phyloP scores from a whole-genome alignment of 2,888 invertebrate genomes.

The Steinernema hermaphroditum region DNA sequence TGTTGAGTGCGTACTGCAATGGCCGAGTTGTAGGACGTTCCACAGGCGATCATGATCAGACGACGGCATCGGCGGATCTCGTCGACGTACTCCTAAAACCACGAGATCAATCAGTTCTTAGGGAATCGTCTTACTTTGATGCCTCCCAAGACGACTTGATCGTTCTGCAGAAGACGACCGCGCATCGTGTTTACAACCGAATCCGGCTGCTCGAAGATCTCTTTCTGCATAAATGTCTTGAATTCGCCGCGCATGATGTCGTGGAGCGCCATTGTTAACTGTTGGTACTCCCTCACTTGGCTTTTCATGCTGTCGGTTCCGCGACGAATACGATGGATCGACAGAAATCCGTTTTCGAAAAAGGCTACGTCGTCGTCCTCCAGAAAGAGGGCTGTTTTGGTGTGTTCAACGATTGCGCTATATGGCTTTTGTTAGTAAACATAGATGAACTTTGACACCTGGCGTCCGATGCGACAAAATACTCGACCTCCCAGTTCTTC shows the following conservation, averaged over 20 bases:
- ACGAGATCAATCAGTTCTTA: no score
- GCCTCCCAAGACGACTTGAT: conserved; percentile 87
- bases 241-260: conserved; percentile 98
- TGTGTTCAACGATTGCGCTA: conserved; percentile 98
- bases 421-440: no score
- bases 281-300: conserved; percentile 75
- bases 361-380: conserved; percentile 80
- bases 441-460: no score
- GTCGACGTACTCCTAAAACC: conserved; percentile 81
- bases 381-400: conserved; percentile 96
- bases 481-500: conserved; percentile 78
- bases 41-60: conserved; percentile 92
- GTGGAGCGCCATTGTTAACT: conserved; percentile 94
- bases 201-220: conserved; percentile 99
- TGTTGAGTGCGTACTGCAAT: conserved; percentile 74
- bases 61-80: conserved; percentile 93
- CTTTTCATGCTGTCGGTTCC: conserved; percentile 74
- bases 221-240: conserved; percentile 99
- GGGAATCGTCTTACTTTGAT: no score
- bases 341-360: conserved; percentile 86
- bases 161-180: conserved; percentile 77
- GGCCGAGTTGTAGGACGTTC: conserved; percentile 97
- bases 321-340: conserved; percentile 88
- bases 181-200: conserved; percentile 99
- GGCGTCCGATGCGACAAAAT: conserved; percentile 98